phyloP scores from a whole-genome alignment of 1,140 invertebrate genomes.

The Conus betulinus region DNA sequence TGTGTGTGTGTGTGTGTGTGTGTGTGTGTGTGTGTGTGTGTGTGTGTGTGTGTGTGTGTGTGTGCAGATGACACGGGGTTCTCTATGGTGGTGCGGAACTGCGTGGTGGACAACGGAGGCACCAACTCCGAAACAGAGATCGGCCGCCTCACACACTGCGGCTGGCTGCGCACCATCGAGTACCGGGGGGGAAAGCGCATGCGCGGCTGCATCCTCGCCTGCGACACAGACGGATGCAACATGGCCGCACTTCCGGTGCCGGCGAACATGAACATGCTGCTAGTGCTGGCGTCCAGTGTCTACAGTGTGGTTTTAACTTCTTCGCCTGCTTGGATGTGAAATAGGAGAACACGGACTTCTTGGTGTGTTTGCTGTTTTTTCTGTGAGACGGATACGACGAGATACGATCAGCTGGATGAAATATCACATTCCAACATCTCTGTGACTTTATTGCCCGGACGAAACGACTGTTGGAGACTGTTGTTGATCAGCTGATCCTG shows the following conservation, averaged over 20 bases:
- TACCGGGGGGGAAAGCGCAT: slow-evolving; percentile 63
- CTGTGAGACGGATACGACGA: background rate
- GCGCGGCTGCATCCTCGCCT: slow-evolving; percentile 79
- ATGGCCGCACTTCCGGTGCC: slow-evolving; percentile 34
- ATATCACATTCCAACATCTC: background rate
- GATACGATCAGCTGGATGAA: background rate
- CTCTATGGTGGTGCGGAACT: slow-evolving; percentile 76
- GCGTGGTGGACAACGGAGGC: slow-evolving; percentile 77
- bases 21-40: background rate
- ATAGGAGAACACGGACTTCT: background rate
- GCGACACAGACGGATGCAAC: slow-evolving; percentile 79
- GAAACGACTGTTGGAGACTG: no score
- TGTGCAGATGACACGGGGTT: slow-evolving; percentile 39
- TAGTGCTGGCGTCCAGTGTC: background rate
- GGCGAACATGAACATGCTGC: background rate
- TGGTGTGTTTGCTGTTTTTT: background rate
- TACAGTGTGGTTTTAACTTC: slow-evolving; percentile 2
- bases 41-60: background rate
- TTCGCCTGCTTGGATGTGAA: background rate
- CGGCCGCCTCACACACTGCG: slow-evolving; percentile 69
- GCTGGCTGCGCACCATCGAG: slow-evolving; percentile 69
- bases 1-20: slow-evolving; percentile 19
- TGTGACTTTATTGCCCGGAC: no score
- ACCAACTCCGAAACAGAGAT: slow-evolving; percentile 72
- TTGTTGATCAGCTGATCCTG: background rate